phyloP scores from a whole-genome alignment of 2,113 vertebrate genomes.

The Larimichthys polyactis region DNA sequence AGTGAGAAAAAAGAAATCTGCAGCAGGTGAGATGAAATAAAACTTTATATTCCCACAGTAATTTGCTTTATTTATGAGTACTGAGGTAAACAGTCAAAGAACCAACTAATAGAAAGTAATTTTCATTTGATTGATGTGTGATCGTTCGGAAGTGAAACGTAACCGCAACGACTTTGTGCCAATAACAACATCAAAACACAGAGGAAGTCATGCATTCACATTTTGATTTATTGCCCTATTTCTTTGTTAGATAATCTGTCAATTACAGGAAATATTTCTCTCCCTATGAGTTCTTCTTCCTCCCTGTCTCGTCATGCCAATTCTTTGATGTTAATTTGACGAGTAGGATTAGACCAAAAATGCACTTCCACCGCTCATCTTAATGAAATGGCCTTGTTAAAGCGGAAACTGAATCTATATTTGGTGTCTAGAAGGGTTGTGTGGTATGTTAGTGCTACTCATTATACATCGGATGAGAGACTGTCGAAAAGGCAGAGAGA shows the following conservation, averaged over 20 bases:
- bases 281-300: slow-evolving; percentile 45
- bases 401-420: slow-evolving; percentile 61
- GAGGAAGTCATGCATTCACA: slow-evolving; percentile 31
- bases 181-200: slow-evolving; percentile 28
- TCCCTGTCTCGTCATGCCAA: slow-evolving; percentile 46
- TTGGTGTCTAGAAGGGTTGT: slow-evolving; percentile 45
- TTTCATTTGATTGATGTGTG: slow-evolving; percentile 11
- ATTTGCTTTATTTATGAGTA: not conserved
- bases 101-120: not conserved
- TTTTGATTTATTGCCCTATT: slow-evolving; percentile 30
- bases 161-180: slow-evolving; percentile 23
- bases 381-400: slow-evolving; percentile 57
- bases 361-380: slow-evolving; percentile 55
- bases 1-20: not conserved
- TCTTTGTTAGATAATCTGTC: slow-evolving; percentile 62
- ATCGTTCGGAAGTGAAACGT: not conserved
- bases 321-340: slow-evolving; percentile 80
- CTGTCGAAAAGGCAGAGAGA: slow-evolving; percentile 20
- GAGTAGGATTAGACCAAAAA: slow-evolving; percentile 71
- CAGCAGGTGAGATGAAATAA: not conserved
- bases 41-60: not conserved
- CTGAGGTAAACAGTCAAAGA: not conserved
- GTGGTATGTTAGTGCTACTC: slow-evolving; percentile 47
- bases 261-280: slow-evolving; percentile 64
- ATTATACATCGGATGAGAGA: slow-evolving; percentile 48